These are phyloP conservation scores for Papilio elwesi DNA, from an alignment of 2,888 invertebrate genomes.

Conservation along the genomic window DNA sequence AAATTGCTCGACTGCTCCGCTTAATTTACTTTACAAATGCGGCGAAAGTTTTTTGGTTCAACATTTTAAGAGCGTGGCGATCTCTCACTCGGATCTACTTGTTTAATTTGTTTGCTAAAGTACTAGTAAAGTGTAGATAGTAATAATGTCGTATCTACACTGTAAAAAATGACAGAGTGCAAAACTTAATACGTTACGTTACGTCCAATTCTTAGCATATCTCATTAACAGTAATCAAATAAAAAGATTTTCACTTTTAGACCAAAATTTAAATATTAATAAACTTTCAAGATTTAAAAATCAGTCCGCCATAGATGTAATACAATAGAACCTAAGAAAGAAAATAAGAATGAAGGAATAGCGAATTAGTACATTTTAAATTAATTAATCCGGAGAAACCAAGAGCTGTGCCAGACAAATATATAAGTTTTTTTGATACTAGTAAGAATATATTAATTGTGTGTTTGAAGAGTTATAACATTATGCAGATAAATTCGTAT, in stretches of 20 bases:
- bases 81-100: conserved; percentile 22
- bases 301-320: too few relatives aligned
- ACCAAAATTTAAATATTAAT: too few relatives aligned
- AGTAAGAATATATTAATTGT: background rate
- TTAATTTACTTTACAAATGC: conserved; percentile 75
- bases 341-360: too few relatives aligned
- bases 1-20: conserved; percentile 69
- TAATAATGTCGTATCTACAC: background rate
- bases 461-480: conserved; percentile 2
- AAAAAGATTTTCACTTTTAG: too few relatives aligned
- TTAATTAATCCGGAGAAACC: too few relatives aligned
- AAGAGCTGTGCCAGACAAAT: too few relatives aligned
- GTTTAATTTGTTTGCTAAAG: conserved; percentile 24
- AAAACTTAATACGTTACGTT: background rate
- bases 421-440: background rate
- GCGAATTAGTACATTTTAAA: too few relatives aligned
- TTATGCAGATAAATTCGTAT: conserved; percentile 46
- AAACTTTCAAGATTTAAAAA: too few relatives aligned
- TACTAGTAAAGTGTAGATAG: background rate
- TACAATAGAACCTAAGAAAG: too few relatives aligned
- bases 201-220: too few relatives aligned
- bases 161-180: background rate
- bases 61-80: conserved; percentile 36
- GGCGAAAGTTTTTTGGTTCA: conserved; percentile 59
- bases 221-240: too few relatives aligned